phyloP scores from a whole-genome alignment of 35 echinoderm and acorn worm genomes.

The Apostichopus japonicus region DNA sequence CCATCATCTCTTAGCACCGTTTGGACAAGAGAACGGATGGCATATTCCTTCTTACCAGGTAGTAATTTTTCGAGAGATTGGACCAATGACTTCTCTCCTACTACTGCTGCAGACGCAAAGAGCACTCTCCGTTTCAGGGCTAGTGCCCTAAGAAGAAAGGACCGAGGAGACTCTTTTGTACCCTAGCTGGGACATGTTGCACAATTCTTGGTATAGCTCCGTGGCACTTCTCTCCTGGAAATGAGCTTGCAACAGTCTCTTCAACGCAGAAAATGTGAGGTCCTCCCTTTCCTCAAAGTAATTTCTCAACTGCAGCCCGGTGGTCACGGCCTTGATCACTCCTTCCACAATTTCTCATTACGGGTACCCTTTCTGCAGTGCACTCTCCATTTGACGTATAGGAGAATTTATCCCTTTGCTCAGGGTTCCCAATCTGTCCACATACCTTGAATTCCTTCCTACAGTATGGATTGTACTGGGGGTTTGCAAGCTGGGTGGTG shows the following conservation, averaged over 20 bases:
- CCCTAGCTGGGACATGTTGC: slow-evolving; percentile 10
- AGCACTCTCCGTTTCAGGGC: slow-evolving; percentile 57
- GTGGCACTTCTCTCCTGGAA: slow-evolving; percentile 56
- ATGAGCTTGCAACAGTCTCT: slow-evolving; percentile 49
- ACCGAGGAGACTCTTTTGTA: slow-evolving; percentile 42
- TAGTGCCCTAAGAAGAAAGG: slow-evolving; percentile 43
- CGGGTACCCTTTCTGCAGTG: slow-evolving; percentile 1
- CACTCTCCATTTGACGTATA: slow-evolving; percentile 50
- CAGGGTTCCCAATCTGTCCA: slow-evolving; percentile 52
- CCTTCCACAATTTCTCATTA: slow-evolving; percentile 25
- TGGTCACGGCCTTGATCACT: neutral
- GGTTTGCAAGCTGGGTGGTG: neutral
- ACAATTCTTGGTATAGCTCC: slow-evolving; percentile 50
- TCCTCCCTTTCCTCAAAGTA: neutral
- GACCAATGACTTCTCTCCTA: slow-evolving; percentile 20
- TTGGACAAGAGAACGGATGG: slow-evolving; percentile 4
- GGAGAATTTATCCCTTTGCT: slow-evolving; percentile 34
- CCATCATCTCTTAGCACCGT: neutral
- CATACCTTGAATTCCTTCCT: slow-evolving; percentile 57
- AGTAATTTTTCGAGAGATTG: neutral
- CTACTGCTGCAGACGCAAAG: slow-evolving; percentile 61
- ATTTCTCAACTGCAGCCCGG: slow-evolving; percentile 1
- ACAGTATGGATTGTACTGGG: neutral
- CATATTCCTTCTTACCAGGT: neutral
- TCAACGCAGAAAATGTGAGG: slow-evolving; percentile 21